Evolutionary conservation across 2,797 vertebrate genomes (phyloP).

Genomic region (Pseudochirops cupreus): DNA sequence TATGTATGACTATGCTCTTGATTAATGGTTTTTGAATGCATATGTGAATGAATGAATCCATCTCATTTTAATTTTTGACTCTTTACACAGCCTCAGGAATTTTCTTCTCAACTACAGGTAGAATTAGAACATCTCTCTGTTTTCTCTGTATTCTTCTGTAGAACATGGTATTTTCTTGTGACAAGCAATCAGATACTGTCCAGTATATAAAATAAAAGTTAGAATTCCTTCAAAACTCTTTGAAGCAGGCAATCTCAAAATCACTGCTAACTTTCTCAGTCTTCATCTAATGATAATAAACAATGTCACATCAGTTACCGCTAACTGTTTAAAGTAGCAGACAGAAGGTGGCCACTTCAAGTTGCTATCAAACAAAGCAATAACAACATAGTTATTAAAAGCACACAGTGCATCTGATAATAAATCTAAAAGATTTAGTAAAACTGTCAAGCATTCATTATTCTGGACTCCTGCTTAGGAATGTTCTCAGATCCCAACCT

Average conservation of each 20-base stretch:
- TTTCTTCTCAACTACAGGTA: neutral
- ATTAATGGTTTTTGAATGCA: neutral
- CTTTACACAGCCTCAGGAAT: neutral
- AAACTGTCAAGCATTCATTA: slow-evolving; percentile 65
- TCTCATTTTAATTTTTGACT: neutral
- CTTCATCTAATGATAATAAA: slow-evolving; percentile 57
- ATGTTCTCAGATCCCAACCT: slow-evolving; percentile 53
- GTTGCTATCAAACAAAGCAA: slow-evolving; percentile 49
- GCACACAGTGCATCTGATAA: slow-evolving; percentile 41
- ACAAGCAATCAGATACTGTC: slow-evolving; percentile 23
- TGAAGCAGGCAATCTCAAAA: slow-evolving; percentile 62
- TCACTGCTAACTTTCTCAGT: slow-evolving; percentile 22
- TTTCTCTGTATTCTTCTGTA: neutral
- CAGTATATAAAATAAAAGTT: slow-evolving; percentile 22
- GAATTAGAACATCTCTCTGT: neutral
- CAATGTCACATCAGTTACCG: slow-evolving; percentile 37
- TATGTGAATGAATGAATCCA: neutral
- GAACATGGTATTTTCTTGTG: neutral
- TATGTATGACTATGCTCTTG: neutral
- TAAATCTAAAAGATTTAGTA: slow-evolving; percentile 66
- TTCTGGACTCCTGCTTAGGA: slow-evolving; percentile 55
- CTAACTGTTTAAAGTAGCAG: slow-evolving; percentile 39
- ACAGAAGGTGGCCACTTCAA: slow-evolving; percentile 44
- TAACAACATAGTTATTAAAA: slow-evolving; percentile 63
- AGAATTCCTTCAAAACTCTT: slow-evolving; percentile 38